phyloP scores from a whole-genome alignment of 1,140 invertebrate species.

The Anoplophora glabripennis region DNA sequence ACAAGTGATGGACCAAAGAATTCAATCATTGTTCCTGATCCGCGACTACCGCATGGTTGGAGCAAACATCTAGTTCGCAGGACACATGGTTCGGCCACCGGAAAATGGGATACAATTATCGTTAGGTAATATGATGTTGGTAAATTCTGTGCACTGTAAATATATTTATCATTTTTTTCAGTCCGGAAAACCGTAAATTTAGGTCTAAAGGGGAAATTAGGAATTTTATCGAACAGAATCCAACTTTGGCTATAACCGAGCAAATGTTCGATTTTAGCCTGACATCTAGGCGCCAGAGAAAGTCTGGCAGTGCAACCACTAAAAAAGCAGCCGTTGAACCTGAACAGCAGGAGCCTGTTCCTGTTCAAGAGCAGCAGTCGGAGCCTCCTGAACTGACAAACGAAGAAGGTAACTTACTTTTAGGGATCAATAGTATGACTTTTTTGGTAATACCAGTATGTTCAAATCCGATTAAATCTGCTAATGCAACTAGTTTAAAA shows the following conservation, averaged over 20 bases:
- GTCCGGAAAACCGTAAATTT: slow-evolving; percentile 60
- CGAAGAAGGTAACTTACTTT: neutral
- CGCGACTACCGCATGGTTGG: slow-evolving; percentile 69
- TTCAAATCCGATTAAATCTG: too few species aligned
- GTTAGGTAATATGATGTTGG: slow-evolving; percentile 53
- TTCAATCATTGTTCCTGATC: slow-evolving; percentile 69
- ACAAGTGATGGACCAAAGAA: slow-evolving; percentile 52
- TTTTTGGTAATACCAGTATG: too few species aligned
- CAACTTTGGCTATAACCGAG: slow-evolving; percentile 51
- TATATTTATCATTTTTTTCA: slow-evolving; percentile 41
- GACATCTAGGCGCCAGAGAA: slow-evolving; percentile 54
- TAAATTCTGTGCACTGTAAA: neutral
- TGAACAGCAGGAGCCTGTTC: neutral
- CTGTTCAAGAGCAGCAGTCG: neutral
- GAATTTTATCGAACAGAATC: slow-evolving; percentile 54
- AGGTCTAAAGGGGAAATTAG: slow-evolving; percentile 61
- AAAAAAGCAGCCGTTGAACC: neutral
- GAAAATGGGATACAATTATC: slow-evolving; percentile 79
- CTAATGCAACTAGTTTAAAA: too few species aligned
- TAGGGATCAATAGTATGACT: too few species aligned
- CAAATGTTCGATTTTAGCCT: slow-evolving; percentile 61
- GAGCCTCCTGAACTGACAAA: neutral
- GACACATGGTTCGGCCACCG: slow-evolving; percentile 63
- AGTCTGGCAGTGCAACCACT: slow-evolving; percentile 1
- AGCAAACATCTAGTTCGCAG: slow-evolving; percentile 71